Percentiles rank a stretch among this genome's conserved stretches.
These are phyloP conservation scores for Acanthacorydalis orientalis DNA, from an alignment of 2,888 invertebrate species.

Conservation along the genomic window DNA sequence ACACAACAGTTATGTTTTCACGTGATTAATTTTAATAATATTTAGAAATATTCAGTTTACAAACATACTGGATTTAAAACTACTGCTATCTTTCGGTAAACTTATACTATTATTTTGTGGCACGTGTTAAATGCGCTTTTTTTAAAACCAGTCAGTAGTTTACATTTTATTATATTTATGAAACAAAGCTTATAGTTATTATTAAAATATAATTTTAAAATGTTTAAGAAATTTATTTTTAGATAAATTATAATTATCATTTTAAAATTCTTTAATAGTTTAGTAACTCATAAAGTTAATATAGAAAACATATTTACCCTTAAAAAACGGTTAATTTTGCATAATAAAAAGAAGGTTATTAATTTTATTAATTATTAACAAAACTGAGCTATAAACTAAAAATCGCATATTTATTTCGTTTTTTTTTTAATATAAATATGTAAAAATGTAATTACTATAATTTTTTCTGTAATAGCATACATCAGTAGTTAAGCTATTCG, in stretches of 20 bases:
- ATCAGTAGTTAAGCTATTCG: no score
- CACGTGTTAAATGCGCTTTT: slow-evolving; percentile 1
- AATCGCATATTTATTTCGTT: no score
- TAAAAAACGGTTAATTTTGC: no score
- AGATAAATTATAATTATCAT: not conserved
- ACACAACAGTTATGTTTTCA: not conserved
- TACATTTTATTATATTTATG: not conserved
- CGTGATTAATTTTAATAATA: slow-evolving; percentile 21
- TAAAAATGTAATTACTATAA: no score
- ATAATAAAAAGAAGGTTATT: no score
- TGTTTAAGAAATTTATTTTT: not conserved
- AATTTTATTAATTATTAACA: no score
- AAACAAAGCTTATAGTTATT: not conserved
- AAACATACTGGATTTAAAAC: slow-evolving; percentile 29
- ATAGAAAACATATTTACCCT: no score
- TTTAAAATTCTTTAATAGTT: no score
- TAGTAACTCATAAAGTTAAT: no score
- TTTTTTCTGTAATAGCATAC: no score
- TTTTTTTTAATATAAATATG: no score
- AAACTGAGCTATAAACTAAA: no score
- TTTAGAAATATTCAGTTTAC: slow-evolving; percentile 32
- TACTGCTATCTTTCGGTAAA: slow-evolving; percentile 26
- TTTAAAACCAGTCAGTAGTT: not conserved
- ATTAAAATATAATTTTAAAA: not conserved
- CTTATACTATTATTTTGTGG: slow-evolving; percentile 14